Conservation (phyloP, 1,140 invertebrate genomes). For the Stratiolaelaps scimitus region DNA sequence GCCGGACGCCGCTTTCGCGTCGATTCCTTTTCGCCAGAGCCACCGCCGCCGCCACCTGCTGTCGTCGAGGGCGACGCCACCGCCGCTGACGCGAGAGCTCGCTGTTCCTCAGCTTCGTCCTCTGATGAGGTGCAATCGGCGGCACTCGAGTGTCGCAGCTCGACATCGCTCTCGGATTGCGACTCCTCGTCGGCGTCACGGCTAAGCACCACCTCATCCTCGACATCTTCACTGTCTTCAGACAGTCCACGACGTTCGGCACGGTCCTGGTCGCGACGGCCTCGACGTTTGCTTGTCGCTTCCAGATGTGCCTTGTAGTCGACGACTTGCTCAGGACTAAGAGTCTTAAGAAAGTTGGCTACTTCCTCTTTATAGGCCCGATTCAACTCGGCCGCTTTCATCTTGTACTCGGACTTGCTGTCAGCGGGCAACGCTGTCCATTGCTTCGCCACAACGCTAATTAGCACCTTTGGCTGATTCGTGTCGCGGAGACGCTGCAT, state of each 20-base stretch:
- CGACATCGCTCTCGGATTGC: constrained; percentile 1
- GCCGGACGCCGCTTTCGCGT: not conserved
- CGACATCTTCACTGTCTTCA: constrained; percentile 16
- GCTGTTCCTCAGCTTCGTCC: not conserved
- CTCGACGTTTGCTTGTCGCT: constrained; percentile 15
- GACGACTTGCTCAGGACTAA: not conserved
- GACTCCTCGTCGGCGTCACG: constrained; percentile 16
- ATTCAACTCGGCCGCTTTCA: constrained; percentile 10
- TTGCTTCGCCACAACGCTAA: constrained; percentile 22
- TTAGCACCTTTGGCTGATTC: constrained; percentile 12
- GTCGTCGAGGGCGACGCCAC: no score
- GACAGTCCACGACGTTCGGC: constrained; percentile 11
- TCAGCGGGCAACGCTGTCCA: constrained; percentile 9
- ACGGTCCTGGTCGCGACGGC: constrained; percentile 3
- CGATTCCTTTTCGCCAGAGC: no score
- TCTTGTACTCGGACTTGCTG: constrained; percentile 1
- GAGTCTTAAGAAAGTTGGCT: constrained; percentile 10
- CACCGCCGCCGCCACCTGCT: no score
- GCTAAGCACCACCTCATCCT: constrained; percentile 18
- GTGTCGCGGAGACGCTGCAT: constrained; percentile 8
- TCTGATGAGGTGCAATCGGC: constrained; percentile 23
- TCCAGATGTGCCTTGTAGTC: constrained; percentile 25
- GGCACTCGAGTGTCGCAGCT: constrained; percentile 18
- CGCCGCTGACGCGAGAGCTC: no score
- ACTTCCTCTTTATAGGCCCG: constrained; percentile 11